These are phyloP conservation scores for Sardinella longiceps DNA, from an alignment of 2,797 vertebrate genomes.

Conservation along the genomic window DNA sequence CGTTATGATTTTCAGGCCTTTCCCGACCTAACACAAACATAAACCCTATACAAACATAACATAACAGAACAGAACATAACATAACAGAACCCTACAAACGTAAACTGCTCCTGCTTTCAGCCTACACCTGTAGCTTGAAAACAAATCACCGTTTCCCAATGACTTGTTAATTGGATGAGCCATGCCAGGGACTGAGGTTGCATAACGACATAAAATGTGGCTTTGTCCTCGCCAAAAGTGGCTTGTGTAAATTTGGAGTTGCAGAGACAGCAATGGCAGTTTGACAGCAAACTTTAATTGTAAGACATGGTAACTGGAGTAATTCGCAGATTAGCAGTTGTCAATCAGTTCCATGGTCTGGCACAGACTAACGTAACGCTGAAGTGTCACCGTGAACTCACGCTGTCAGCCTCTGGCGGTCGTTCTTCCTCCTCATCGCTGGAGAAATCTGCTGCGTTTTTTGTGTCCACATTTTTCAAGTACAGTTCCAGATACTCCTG, in stretches of 20 bases:
- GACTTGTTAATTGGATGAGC: background rate
- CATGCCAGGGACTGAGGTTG: background rate
- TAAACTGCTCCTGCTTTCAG: too few relatives aligned
- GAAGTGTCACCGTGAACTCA: slow-evolving; percentile 59
- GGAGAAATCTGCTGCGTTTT: slow-evolving; percentile 71
- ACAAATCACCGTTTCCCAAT: too few relatives aligned
- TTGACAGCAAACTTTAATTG: background rate
- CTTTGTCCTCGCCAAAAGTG: background rate
- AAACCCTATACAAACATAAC: too few relatives aligned
- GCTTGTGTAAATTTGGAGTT: background rate
- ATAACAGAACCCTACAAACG: too few relatives aligned
- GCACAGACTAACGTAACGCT: too few relatives aligned
- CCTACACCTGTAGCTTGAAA: too few relatives aligned
- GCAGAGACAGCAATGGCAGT: background rate
- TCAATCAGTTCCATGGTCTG: background rate
- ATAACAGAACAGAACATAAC: too few relatives aligned
- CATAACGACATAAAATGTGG: background rate
- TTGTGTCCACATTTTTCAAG: slow-evolving; percentile 64
- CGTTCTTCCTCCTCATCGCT: slow-evolving; percentile 76
- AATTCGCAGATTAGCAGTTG: background rate
- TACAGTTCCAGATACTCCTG: slow-evolving; percentile 70
- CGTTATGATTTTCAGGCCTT: too few relatives aligned
- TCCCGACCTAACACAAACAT: too few relatives aligned
- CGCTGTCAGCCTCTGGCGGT: slow-evolving; percentile 46
- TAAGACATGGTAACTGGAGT: background rate